Evolutionary conservation across 2,113 vertebrate species (phyloP).

Genomic region (Anolis carolinensis): DNA sequence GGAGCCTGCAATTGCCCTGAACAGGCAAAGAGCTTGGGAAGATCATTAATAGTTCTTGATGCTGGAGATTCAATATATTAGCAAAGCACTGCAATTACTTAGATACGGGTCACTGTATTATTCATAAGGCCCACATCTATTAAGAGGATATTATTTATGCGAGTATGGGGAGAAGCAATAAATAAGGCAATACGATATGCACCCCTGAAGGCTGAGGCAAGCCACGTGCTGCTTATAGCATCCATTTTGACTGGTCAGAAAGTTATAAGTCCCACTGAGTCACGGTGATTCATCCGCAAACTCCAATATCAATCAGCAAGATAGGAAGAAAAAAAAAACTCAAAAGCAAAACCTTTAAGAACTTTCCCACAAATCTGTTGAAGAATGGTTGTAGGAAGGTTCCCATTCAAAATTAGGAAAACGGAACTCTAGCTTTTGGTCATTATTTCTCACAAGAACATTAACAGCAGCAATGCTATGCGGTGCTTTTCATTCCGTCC

Average conservation of each 20-base stretch:
- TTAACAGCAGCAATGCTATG: not conserved
- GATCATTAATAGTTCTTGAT: constrained; percentile 63
- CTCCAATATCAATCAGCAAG: not conserved
- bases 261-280: constrained; percentile 40
- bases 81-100: constrained; percentile 64
- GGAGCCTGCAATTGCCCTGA: constrained; percentile 53
- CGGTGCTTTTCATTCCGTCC: not conserved
- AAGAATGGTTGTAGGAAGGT: not conserved
- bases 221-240: constrained; percentile 47
- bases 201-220: constrained; percentile 44
- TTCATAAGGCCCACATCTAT: constrained; percentile 72
- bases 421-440: not conserved
- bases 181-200: constrained; percentile 57
- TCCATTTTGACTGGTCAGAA: constrained; percentile 45
- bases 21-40: constrained; percentile 46
- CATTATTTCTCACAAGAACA: not conserved
- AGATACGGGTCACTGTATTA: constrained; percentile 66
- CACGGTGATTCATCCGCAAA: constrained; percentile 18
- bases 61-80: constrained; percentile 53
- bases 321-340: constrained; percentile 23
- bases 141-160: constrained; percentile 70
- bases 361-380: not conserved
- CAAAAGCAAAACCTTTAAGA: not conserved
- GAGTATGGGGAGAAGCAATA: constrained; percentile 66
- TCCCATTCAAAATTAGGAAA: not conserved